Percentiles rank a stretch among this genome's conserved stretches.
Conservation (phyloP, 2,888 invertebrate species). For the Drosophila sordidula region DNA sequence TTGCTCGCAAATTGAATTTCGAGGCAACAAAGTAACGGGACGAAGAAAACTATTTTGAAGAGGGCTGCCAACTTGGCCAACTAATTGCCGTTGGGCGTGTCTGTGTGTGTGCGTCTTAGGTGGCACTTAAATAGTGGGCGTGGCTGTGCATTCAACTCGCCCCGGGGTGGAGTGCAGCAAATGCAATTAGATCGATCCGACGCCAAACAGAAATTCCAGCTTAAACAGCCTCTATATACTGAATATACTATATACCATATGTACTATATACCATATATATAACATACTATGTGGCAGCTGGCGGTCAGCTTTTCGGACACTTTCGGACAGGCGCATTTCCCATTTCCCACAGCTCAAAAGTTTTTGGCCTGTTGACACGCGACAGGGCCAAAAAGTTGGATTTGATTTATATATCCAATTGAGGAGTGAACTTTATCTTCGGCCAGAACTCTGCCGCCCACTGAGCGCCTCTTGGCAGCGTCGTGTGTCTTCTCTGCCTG, state of each 20-base stretch:
- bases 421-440: slow-evolving; percentile 66
- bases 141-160: slow-evolving; percentile 26
- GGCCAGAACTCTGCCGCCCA: slow-evolving; percentile 44
- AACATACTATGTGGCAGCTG: slow-evolving; percentile 12
- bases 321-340: background rate
- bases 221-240: background rate
- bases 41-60: slow-evolving; percentile 24
- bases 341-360: slow-evolving; percentile 20
- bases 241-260: slow-evolving; percentile 2
- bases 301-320: slow-evolving; percentile 36
- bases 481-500: no score
- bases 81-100: slow-evolving; percentile 38
- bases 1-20: slow-evolving; percentile 37
- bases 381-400: slow-evolving; percentile 43
- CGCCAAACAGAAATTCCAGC: slow-evolving; percentile 28
- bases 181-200: slow-evolving; percentile 58
- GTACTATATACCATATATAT: background rate
- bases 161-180: slow-evolving; percentile 25
- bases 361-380: slow-evolving; percentile 48
- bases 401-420: slow-evolving; percentile 77
- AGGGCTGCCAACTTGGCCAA: slow-evolving; percentile 34
- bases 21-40: slow-evolving; percentile 13
- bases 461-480: slow-evolving; percentile 7
- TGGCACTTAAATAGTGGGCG: slow-evolving; percentile 33
- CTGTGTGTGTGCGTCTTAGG: slow-evolving; percentile 15